phyloP scores from a whole-genome alignment of 2,888 invertebrate species.

The Patella pellucida region DNA sequence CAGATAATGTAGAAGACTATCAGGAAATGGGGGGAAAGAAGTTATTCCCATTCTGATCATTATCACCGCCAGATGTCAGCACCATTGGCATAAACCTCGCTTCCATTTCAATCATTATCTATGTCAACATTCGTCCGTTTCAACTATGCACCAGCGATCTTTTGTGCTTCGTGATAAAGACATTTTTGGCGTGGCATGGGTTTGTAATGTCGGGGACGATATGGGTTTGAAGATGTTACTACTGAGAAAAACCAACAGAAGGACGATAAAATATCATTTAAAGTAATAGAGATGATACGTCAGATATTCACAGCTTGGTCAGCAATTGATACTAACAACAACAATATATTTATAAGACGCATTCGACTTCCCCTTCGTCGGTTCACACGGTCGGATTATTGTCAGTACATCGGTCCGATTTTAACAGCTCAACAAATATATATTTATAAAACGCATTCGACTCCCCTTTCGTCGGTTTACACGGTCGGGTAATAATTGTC shows the following conservation, averaged over 20 bases:
- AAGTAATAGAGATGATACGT: neutral
- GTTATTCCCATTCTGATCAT: neutral
- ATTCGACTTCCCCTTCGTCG: no score
- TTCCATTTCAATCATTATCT: neutral
- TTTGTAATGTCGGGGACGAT: neutral
- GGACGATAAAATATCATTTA: slow-evolving; percentile 9
- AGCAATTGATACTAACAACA: neutral
- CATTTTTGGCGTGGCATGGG: neutral
- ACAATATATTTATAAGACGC: neutral
- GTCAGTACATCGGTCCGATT: neutral
- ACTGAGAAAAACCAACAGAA: neutral
- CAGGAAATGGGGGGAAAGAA: neutral
- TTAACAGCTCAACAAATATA: neutral
- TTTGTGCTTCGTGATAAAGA: neutral
- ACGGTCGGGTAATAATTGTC: no score
- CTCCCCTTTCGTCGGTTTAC: no score
- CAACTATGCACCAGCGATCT: neutral
- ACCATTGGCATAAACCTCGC: neutral
- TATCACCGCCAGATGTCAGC: neutral
- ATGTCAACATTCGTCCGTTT: slow-evolving; percentile 9
- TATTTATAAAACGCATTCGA: no score
- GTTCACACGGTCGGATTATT: no score
- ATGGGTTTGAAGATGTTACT: neutral
- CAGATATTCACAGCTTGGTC: slow-evolving; percentile 1
- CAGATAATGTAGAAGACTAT: neutral